These are phyloP conservation scores for Stenopsyche tienmushanensis DNA, from an alignment of 1,140 invertebrate genomes.

Conservation along the genomic window DNA sequence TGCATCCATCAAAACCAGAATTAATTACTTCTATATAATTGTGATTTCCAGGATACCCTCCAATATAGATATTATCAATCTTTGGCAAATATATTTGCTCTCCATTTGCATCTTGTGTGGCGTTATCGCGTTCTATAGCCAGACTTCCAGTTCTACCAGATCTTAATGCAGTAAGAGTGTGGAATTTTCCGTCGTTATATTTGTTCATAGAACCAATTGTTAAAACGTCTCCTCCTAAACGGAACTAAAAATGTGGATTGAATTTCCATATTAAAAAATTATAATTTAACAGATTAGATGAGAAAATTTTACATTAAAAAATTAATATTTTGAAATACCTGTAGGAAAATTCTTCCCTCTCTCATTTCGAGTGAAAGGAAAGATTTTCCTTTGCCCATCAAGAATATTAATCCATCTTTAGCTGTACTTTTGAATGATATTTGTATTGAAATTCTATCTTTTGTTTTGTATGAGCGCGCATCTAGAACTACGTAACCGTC, in stretches of 20 bases:
- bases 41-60: slow-evolving; percentile 77
- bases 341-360: slow-evolving; percentile 72
- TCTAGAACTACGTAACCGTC: slow-evolving; percentile 77
- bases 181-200: slow-evolving; percentile 86
- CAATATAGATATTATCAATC: slow-evolving; percentile 79
- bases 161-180: slow-evolving; percentile 71
- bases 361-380: slow-evolving; percentile 85
- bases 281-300: not conserved
- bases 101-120: slow-evolving; percentile 49
- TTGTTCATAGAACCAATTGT: slow-evolving; percentile 58
- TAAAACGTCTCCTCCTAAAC: slow-evolving; percentile 65
- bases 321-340: slow-evolving; percentile 52
- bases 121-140: slow-evolving; percentile 64
- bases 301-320: not conserved
- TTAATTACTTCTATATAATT: slow-evolving; percentile 65
- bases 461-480: slow-evolving; percentile 56
- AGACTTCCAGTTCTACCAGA: slow-evolving; percentile 66
- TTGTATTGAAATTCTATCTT: slow-evolving; percentile 60
- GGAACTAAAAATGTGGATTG: slow-evolving; percentile 54
- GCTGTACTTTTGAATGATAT: slow-evolving; percentile 86
- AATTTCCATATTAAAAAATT: too few relatives aligned
- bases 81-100: slow-evolving; percentile 54
- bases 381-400: slow-evolving; percentile 71
- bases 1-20: slow-evolving; percentile 90
- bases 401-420: slow-evolving; percentile 83